Conservation (phyloP, 2,113 vertebrate genomes). For the Sander vitreus region DNA sequence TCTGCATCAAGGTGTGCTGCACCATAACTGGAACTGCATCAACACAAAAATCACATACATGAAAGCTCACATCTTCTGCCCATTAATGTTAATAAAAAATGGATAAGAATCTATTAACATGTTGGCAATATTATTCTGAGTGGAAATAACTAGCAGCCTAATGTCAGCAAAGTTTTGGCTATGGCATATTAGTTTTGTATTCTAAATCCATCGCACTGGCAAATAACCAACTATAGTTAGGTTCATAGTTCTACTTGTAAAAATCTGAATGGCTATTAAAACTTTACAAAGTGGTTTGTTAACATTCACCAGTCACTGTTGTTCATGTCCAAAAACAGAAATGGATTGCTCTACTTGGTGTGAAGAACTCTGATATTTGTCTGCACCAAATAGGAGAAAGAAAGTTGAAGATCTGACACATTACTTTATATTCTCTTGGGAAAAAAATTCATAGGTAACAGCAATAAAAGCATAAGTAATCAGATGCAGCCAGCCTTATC, state of each 20-base stretch:
- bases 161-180: background rate
- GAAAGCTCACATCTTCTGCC: background rate
- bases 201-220: background rate
- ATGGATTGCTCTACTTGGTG: background rate
- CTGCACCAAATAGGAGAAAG: background rate
- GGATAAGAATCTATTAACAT: background rate
- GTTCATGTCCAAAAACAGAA: background rate
- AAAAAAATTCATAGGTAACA: conserved; percentile 12
- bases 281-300: background rate
- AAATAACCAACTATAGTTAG: background rate
- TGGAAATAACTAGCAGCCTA: background rate
- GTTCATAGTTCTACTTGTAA: background rate
- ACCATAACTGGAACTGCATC: conserved; percentile 93
- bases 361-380: background rate
- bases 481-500: conserved; percentile 15
- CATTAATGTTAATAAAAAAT: background rate
- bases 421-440: background rate
- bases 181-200: background rate
- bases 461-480: conserved; percentile 34
- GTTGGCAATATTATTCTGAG: background rate
- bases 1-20: conserved; percentile 92
- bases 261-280: background rate
- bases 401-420: conserved; percentile 11
- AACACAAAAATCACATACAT: conserved; percentile 37
- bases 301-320: background rate